Percentiles rank a stretch among this genome's conserved stretches.
Evolutionary conservation across 2,797 vertebrate species (phyloP).

Genomic region (Esox masquinongy): DNA sequence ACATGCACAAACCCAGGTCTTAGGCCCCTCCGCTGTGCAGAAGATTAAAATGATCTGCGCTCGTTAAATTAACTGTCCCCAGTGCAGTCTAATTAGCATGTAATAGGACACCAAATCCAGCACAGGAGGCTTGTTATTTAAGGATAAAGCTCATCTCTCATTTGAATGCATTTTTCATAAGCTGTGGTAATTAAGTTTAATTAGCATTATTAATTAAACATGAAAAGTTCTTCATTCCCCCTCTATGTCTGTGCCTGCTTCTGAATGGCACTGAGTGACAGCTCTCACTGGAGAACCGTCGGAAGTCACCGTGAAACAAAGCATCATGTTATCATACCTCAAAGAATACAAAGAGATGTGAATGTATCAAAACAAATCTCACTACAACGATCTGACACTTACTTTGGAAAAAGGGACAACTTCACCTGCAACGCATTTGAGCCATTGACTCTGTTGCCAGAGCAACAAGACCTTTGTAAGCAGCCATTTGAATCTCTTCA

Average conservation of each 20-base stretch:
- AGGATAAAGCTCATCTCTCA: constrained; percentile 84
- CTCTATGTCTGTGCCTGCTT: constrained; percentile 68
- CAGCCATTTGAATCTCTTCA: constrained; percentile 8
- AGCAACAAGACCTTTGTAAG: constrained; percentile 26
- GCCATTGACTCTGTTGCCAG: constrained; percentile 23
- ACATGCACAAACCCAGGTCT: constrained; percentile 26
- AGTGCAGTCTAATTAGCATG: constrained; percentile 78
- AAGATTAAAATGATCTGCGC: constrained; percentile 74
- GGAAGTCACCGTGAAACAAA: constrained; percentile 40
- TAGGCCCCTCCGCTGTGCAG: constrained; percentile 25
- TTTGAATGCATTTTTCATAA: constrained; percentile 86
- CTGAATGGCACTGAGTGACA: constrained; percentile 65
- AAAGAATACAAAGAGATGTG: constrained; percentile 15
- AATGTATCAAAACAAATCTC: neutral
- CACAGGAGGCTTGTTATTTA: constrained; percentile 83
- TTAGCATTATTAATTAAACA: constrained; percentile 86
- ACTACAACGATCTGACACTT: neutral
- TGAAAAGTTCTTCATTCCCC: constrained; percentile 77
- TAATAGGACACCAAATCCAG: constrained; percentile 81
- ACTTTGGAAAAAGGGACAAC: neutral
- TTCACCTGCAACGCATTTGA: constrained; percentile 12
- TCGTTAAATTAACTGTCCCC: constrained; percentile 75
- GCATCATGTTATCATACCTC: constrained; percentile 5
- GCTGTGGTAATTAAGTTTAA: constrained; percentile 81
- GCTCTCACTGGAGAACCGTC: constrained; percentile 44